A percentile compares a stretch with the other conserved stretches of the same genome.
These are phyloP conservation scores for Schrankia costaestrigalis DNA, from an alignment of 2,888 invertebrate species.

Conservation along the genomic window DNA sequence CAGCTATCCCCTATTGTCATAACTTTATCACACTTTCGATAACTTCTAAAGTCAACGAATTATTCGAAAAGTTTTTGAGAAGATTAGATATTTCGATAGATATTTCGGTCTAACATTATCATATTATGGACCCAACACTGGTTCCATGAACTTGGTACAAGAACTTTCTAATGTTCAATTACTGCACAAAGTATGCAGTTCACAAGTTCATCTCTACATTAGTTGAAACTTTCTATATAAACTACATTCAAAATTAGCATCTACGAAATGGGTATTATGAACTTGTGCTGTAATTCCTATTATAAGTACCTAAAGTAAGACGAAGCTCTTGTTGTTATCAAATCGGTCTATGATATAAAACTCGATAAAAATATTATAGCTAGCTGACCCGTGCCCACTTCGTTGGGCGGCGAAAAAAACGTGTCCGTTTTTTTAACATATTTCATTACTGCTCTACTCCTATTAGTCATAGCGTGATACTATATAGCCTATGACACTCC, in stretches of 20 bases:
- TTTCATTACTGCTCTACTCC: too few species aligned
- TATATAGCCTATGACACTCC: too few species aligned
- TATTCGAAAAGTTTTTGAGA: conserved; percentile 4
- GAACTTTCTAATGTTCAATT: conserved; percentile 3
- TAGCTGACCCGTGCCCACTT: too few species aligned
- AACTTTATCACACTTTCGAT: conserved; percentile 3
- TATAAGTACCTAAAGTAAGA: too few species aligned
- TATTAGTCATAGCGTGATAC: too few species aligned
- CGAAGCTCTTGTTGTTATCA: too few species aligned
- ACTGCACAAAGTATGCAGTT: conserved; percentile 5
- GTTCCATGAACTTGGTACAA: conserved; percentile 5
- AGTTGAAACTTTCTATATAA: conserved; percentile 2
- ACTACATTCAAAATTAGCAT: neutral
- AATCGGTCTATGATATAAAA: too few species aligned
- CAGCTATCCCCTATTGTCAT: conserved; percentile 5
- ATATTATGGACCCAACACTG: conserved; percentile 7
- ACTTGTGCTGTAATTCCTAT: too few species aligned
- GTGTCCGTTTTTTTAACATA: too few species aligned
- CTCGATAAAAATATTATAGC: too few species aligned
- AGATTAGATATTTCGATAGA: conserved; percentile 6
- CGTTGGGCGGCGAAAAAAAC: too few species aligned
- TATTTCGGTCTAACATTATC: conserved; percentile 1
- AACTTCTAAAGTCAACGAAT: conserved; percentile 2
- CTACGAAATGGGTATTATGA: neutral
- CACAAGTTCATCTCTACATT: conserved; percentile 4